Evolutionary conservation across 37 sponge, comb jelly and placozoan species (phyloP), one percentile per base, ranked within the genome.

Genomic region (Chondrilla cf. caribensis): DNA sequence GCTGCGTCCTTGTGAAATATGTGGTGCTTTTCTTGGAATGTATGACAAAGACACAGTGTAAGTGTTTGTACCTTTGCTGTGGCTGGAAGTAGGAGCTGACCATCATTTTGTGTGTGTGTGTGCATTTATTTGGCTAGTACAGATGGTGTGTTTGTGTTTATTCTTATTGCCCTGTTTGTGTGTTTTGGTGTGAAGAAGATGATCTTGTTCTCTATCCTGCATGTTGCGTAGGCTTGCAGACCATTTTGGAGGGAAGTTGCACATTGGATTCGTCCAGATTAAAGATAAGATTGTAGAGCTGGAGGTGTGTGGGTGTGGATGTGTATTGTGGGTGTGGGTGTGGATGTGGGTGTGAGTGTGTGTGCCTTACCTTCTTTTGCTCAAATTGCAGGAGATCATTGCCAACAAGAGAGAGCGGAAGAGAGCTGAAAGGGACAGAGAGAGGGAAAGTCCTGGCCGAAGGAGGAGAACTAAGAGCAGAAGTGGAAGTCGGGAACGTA

Each of bases 221-320:
- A 33, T 67, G 41, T 66, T 35, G 7, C 72, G 29, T 58, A 87
- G 93, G 11, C 83, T 99, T 51, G 99, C 99, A 4, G 99, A 99
- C 75, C 99, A 99, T 85, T 99, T 99, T 86, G 99, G 99, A 0
- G 99, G 99, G 18, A 96, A 96, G 54, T 91, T 99, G 3, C 99
- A 99, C 79, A 86, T 99, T 67, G 99, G 99, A 9, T 99, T 94
- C 82, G 96, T 99, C 35, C 85, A 90, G 31, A 93, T 99, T n/a
- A 75, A 96, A 38, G 94, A 96, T 21, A 93, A 91, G 86, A 90
- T 96, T 26, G 86, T 59, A 22, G 77, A 83, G 24, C 43, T 99
- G 32, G 88, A 99, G 87, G 99, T 94, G n/a, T 70, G 87, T 77
- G 31, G 36, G 2, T 31, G 11, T 84, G 4, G 14, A 31, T 73